A percentile compares a stretch with the other conserved stretches of the same genome.
Evolutionary conservation across 1,140 invertebrate species (phyloP).

Genomic region (Octopus sinensis): DNA sequence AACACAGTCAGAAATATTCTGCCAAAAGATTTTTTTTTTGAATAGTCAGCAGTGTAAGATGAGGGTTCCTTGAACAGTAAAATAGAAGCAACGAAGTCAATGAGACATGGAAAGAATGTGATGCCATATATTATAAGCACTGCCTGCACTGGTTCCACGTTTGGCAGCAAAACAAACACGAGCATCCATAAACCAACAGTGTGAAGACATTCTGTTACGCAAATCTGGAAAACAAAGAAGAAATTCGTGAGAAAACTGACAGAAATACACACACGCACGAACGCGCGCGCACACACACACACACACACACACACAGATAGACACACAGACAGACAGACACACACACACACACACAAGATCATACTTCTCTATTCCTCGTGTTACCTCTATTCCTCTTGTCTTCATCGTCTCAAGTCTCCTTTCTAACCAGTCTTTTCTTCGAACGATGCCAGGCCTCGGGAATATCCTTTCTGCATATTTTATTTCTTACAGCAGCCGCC

Average conservation of each 20-base stretch:
- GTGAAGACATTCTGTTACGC: neutral
- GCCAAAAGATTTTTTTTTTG: neutral
- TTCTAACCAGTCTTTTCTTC: too few species aligned
- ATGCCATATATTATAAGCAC: conserved; percentile 81
- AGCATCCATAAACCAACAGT: neutral
- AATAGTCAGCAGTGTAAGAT: neutral
- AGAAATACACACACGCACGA: neutral
- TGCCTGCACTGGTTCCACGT: conserved; percentile 85
- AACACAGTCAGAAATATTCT: conserved; percentile 24
- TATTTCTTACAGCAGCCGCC: too few species aligned
- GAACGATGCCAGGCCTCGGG: too few species aligned
- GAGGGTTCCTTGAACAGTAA: neutral
- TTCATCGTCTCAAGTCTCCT: too few species aligned
- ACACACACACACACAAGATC: neutral
- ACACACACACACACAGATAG: neutral
- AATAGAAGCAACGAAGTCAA: conserved; percentile 26
- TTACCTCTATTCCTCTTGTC: too few species aligned
- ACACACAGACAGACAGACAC: neutral
- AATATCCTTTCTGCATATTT: too few species aligned
- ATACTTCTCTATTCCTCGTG: too few species aligned
- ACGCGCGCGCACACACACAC: neutral
- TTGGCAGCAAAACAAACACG: conserved; percentile 67
- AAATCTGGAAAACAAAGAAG: too few species aligned
- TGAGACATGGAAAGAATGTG: conserved; percentile 28
- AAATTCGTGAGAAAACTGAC: too few species aligned